Evolutionary conservation across 2,113 vertebrate species (phyloP).

Genomic region (Euleptes europaea): DNA sequence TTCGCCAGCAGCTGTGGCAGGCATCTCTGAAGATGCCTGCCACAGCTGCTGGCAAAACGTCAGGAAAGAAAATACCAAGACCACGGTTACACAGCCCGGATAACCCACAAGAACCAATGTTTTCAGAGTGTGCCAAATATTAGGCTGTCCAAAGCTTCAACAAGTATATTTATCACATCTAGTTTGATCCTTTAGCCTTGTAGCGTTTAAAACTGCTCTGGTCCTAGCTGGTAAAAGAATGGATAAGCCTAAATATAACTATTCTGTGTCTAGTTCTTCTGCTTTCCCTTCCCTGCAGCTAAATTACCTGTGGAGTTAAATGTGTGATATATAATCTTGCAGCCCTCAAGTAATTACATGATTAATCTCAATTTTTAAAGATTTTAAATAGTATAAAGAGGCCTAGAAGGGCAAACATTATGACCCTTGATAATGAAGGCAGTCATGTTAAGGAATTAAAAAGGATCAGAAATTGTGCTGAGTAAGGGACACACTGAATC

Average conservation of each 20-base stretch:
- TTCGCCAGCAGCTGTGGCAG: no score
- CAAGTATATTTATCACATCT: no score
- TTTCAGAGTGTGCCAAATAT: no score
- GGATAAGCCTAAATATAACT: not conserved
- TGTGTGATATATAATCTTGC: not conserved
- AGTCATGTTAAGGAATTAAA: constrained; percentile 36
- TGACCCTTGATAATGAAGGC: constrained; percentile 44
- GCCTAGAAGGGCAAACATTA: constrained; percentile 29
- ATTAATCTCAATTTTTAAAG: constrained; percentile 47
- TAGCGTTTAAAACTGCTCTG: not conserved
- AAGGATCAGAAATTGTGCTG: constrained; percentile 29
- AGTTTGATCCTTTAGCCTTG: not conserved
- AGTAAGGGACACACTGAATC: not conserved
- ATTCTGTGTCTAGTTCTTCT: not conserved
- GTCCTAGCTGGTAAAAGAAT: not conserved
- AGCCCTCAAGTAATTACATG: constrained; percentile 34
- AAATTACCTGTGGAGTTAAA: not conserved
- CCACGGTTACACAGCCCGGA: no score
- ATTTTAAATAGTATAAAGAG: constrained; percentile 31
- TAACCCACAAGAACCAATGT: no score
- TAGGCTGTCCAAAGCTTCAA: no score
- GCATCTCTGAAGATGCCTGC: no score
- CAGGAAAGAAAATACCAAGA: no score
- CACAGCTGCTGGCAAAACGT: no score
- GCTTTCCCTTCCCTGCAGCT: not conserved